Percentiles rank a stretch among this genome's conserved stretches.
Evolutionary conservation across 2,797 vertebrate species (phyloP).

Genomic region (Microhierax caerulescens): DNA sequence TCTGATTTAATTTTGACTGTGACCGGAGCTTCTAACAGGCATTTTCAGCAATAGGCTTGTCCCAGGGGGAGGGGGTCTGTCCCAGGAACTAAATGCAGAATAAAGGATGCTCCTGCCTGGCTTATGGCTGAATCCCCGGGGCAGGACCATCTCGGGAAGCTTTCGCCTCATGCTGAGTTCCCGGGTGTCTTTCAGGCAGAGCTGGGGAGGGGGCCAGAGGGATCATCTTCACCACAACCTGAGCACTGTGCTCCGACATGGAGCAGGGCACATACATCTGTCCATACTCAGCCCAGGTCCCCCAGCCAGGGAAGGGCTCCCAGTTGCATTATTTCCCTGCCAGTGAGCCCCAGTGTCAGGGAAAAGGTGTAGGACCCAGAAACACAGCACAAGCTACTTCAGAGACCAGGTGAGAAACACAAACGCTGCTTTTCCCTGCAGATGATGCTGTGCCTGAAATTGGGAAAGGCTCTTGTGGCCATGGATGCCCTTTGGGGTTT

Average conservation of each 20-base stretch:
- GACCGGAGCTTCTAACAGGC: neutral
- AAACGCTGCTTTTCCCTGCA: neutral
- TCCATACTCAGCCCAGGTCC: neutral
- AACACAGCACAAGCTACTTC: neutral
- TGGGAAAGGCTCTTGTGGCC: neutral
- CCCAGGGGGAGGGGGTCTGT: neutral
- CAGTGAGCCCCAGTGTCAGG: neutral
- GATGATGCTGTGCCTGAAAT: accelerated
- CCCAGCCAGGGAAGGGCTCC: neutral
- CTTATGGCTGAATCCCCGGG: neutral
- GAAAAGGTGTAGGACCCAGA: neutral
- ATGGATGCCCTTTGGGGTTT: neutral
- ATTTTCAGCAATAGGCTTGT: neutral
- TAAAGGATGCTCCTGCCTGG: neutral
- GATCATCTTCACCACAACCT: neutral
- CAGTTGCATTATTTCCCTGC: neutral
- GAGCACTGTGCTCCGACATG: accelerated
- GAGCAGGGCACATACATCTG: accelerated
- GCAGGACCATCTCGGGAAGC: neutral
- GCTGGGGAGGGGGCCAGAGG: neutral
- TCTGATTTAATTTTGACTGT: neutral
- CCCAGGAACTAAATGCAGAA: neutral
- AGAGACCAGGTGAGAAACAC: neutral
- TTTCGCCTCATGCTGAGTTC: neutral
- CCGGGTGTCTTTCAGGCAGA: neutral